A percentile compares a stretch with the other conserved stretches of the same genome.
phyloP scores from a whole-genome alignment of 2,797 vertebrate genomes.

The Xenentodon cancila region DNA sequence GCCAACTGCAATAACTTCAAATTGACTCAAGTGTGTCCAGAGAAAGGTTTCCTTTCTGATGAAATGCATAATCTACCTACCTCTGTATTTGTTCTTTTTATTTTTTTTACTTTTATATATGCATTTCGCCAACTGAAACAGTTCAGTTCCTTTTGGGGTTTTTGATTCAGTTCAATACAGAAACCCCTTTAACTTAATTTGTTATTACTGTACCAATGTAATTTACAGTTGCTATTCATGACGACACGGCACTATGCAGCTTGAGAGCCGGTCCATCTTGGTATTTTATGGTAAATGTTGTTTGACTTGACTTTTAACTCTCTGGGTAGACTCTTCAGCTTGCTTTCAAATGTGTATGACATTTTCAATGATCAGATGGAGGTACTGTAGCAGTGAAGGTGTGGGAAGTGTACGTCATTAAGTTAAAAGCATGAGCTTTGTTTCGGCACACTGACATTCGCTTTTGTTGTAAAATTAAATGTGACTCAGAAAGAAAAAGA shows the following conservation, averaged over 20 bases:
- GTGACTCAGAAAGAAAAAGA: not conserved
- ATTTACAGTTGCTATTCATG: slow-evolving; percentile 21
- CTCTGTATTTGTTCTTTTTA: not conserved
- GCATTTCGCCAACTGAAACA: not conserved
- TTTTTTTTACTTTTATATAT: not conserved
- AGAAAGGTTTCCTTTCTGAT: not conserved
- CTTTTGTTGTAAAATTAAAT: slow-evolving; percentile 20
- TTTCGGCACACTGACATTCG: slow-evolving; percentile 6
- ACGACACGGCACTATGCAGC: slow-evolving; percentile 16
- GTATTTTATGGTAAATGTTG: slow-evolving; percentile 17
- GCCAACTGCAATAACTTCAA: not conserved
- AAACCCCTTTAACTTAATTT: slow-evolving; percentile 31
- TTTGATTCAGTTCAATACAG: not conserved
- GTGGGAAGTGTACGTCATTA: slow-evolving; percentile 10
- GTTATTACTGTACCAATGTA: slow-evolving; percentile 8
- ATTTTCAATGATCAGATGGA: slow-evolving; percentile 28
- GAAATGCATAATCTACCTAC: not conserved
- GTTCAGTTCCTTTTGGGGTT: not conserved
- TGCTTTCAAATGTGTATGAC: slow-evolving; percentile 23
- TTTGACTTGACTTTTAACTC: slow-evolving; percentile 27
- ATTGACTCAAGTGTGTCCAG: not conserved
- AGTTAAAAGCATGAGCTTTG: slow-evolving; percentile 7
- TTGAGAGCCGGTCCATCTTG: slow-evolving; percentile 9
- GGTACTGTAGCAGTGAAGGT: slow-evolving; percentile 1
- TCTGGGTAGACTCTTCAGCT: slow-evolving; percentile 23